A percentile compares a stretch with the other conserved stretches of the same genome.
phyloP scores from a whole-genome alignment of 2,888 invertebrate species.

The Lithophane leautieri region DNA sequence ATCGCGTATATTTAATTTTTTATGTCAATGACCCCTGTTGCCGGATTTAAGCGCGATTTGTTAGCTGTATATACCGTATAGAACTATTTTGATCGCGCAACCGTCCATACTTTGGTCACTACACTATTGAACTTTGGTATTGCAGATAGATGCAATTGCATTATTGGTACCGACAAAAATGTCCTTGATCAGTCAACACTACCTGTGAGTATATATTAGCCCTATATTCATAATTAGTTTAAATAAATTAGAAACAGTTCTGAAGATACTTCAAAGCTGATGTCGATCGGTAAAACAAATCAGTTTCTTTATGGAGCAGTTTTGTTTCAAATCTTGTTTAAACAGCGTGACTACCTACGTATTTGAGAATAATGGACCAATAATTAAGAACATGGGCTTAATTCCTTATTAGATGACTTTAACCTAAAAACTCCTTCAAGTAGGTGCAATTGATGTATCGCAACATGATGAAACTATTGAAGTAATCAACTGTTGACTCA shows the following conservation, averaged over 20 bases:
- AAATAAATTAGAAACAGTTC: not conserved
- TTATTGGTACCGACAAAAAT: slow-evolving; percentile 5
- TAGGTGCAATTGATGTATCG: slow-evolving; percentile 15
- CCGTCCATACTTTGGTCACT: slow-evolving; percentile 30
- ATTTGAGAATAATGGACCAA: slow-evolving; percentile 17
- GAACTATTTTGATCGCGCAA: slow-evolving; percentile 60
- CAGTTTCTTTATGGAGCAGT: not conserved
- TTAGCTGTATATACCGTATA: slow-evolving; percentile 40
- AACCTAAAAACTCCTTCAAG: slow-evolving; percentile 6
- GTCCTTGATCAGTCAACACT: not conserved
- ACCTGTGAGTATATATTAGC: too few species aligned
- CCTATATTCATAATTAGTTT: not conserved
- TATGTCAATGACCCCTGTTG: slow-evolving; percentile 63
- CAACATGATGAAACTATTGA: slow-evolving; percentile 38
- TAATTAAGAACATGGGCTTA: slow-evolving; percentile 9
- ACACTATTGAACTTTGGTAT: slow-evolving; percentile 34
- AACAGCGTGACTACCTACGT: not conserved
- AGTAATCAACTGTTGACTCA: slow-evolving; percentile 53
- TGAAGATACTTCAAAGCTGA: not conserved
- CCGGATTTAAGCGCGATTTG: slow-evolving; percentile 59
- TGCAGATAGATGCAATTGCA: slow-evolving; percentile 23
- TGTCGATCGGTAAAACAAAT: not conserved
- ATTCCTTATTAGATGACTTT: not conserved
- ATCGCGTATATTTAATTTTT: slow-evolving; percentile 54
- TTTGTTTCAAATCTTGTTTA: not conserved